phyloP scores from a whole-genome alignment of 1,140 invertebrate species.

The Drosophila tani region DNA sequence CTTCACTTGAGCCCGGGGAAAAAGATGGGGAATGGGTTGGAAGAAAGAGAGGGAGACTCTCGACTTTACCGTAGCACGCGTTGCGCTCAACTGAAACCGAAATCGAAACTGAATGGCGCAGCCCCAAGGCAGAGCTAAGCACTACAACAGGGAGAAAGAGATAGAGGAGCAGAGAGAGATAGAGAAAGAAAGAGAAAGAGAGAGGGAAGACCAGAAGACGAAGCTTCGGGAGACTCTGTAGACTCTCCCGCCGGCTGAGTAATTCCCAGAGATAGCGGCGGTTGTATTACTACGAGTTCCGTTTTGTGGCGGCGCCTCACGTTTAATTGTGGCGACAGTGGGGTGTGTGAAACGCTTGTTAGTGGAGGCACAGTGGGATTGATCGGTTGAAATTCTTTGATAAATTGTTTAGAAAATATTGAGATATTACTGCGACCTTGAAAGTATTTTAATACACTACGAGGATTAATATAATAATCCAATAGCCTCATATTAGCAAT shows the following conservation, averaged over 20 bases:
- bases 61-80: constrained; percentile 67
- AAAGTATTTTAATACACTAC: too few species aligned
- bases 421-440: too few species aligned
- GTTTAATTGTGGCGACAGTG: constrained; percentile 44
- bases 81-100: constrained; percentile 77
- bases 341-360: constrained; percentile 36
- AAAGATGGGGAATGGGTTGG: neutral
- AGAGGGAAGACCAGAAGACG: constrained; percentile 31
- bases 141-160: constrained; percentile 7
- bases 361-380: constrained; percentile 12
- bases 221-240: constrained; percentile 28
- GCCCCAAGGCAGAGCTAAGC: constrained; percentile 34
- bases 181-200: neutral
- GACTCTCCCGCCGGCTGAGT: constrained; percentile 38
- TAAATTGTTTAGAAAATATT: neutral
- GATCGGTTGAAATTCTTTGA: too few species aligned
- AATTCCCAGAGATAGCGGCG: constrained; percentile 42
- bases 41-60: constrained; percentile 5
- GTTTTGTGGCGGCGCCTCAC: constrained; percentile 51
- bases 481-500: neutral
- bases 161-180: neutral
- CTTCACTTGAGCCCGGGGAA: constrained; percentile 20
- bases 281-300: constrained; percentile 56
- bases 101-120: constrained; percentile 70
- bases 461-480: too few species aligned